phyloP scores from a whole-genome alignment of 2,113 vertebrate genomes.

The Myrmecobius fasciatus region DNA sequence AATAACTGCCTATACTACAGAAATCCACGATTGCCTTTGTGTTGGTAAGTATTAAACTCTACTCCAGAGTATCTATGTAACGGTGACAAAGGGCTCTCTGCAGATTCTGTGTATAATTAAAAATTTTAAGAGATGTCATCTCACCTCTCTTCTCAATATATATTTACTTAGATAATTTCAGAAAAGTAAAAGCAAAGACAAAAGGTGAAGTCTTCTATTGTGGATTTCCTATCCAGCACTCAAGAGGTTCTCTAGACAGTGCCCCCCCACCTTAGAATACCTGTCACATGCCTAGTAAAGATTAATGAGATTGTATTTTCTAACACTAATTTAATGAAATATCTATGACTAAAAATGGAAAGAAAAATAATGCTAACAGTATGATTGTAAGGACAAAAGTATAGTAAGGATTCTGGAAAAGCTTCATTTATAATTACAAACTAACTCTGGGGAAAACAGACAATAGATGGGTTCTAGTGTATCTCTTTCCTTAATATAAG shows the following conservation, averaged over 20 bases:
- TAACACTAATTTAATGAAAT: conserved; percentile 55
- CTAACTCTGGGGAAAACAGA: conserved; percentile 9
- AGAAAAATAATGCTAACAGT: conserved; percentile 45
- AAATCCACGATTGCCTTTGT: conserved; percentile 70
- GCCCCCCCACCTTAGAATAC: conserved; percentile 36
- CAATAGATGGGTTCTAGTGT: background rate
- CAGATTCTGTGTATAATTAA: conserved; percentile 62
- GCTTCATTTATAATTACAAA: conserved; percentile 59
- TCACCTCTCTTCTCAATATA: conserved; percentile 58
- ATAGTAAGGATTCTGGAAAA: conserved; percentile 14
- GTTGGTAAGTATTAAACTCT: conserved; percentile 59
- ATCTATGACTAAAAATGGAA: conserved; percentile 46
- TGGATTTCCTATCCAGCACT: conserved; percentile 49
- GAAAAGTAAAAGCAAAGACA: conserved; percentile 50
- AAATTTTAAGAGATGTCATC: conserved; percentile 57
- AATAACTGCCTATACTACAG: conserved; percentile 59
- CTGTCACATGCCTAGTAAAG: conserved; percentile 47
- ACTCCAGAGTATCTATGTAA: conserved; percentile 52
- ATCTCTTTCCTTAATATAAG: conserved; percentile 19
- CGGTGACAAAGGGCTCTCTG: conserved; percentile 60
- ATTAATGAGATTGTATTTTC: conserved; percentile 30
- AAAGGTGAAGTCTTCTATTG: conserved; percentile 25
- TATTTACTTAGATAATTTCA: conserved; percentile 67
- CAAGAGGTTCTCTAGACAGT: conserved; percentile 44
- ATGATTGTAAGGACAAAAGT: conserved; percentile 30